Evolutionary conservation across 2,888 invertebrate species (phyloP), one percentile per base, ranked within the genome.

Genomic region (Leptinotarsa juncta): DNA sequence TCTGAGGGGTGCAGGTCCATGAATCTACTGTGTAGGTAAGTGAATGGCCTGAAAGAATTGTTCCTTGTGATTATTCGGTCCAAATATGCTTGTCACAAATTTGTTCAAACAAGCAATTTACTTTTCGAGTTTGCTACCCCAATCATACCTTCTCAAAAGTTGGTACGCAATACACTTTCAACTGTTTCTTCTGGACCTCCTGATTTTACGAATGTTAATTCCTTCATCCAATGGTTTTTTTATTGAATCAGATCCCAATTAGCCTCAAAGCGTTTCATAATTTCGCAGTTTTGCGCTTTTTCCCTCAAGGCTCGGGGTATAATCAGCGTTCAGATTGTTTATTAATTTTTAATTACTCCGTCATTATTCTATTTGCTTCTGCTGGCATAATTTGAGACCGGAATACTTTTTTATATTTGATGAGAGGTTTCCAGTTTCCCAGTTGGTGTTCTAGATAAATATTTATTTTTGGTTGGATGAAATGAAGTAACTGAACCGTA

Each of bases 291-390:
- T 57, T 18, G 20, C 57, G 18, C 20, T 10, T 57, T 14, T 18
- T 3, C 7, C 57, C 57, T 20, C 1, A 1, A 57, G 57, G 14
- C 12, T 57, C 12, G 20, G 18, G 57, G 5, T 23, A 20, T 18
- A 57, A 57, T 57, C 20, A 57, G 12, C 57, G 18, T 57, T 20
- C 57, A 20, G 57, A 18, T 57, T 57, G 57, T 57, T 57, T 57
- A 57, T 57, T 57, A 57, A 57, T 57, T 57, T 57, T 57, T 57
- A 57, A 57, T 57, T 57, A 14, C 57, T 20, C 12, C 57, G 23
- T 57, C 57, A 57, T 57, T 57, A 57, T 57, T 57, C 12, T 18
- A 57, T 57, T 57, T 57, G 57, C 57, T 20, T 18, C 57, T 57
- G 57, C 57, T 12, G 57, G 18, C 20, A 20, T 57, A 20, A 18